These are phyloP conservation scores for Cynodonichthys magdalenae DNA, from an alignment of 2,797 vertebrate genomes.

Conservation along the genomic window DNA sequence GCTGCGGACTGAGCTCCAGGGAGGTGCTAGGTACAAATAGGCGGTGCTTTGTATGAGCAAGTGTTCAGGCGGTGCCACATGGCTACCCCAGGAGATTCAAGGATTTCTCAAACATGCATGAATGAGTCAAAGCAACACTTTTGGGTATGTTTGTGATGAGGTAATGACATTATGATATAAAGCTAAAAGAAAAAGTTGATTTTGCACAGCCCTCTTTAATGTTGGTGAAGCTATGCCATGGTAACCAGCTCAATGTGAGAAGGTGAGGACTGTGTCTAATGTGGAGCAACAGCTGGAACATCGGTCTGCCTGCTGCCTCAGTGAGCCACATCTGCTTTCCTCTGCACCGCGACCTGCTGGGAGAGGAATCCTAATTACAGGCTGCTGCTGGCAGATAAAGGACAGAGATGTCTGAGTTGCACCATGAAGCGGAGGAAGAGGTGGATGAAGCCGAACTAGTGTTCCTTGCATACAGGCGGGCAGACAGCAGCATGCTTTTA, in stretches of 20 bases:
- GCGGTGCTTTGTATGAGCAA: too few relatives aligned
- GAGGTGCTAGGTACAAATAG: too few relatives aligned
- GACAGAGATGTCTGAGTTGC: slow-evolving; percentile 74
- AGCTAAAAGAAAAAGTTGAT: too few relatives aligned
- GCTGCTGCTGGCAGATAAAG: slow-evolving; percentile 74
- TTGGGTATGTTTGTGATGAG: too few relatives aligned
- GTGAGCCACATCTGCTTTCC: slow-evolving; percentile 83
- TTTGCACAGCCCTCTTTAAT: slow-evolving; percentile 12
- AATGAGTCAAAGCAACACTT: too few relatives aligned
- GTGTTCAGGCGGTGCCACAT: too few relatives aligned
- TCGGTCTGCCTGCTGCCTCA: slow-evolving; percentile 69
- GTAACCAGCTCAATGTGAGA: slow-evolving; percentile 61
- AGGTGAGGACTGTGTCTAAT: slow-evolving; percentile 64
- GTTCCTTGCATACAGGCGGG: slow-evolving; percentile 29
- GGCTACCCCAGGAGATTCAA: too few relatives aligned
- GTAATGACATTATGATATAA: too few relatives aligned
- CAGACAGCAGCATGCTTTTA: slow-evolving; percentile 21
- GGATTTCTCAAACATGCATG: too few relatives aligned
- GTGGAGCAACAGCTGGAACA: slow-evolving; percentile 77
- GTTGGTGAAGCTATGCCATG: slow-evolving; percentile 67
- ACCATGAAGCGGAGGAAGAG: slow-evolving; percentile 56
- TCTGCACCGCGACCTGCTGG: slow-evolving; percentile 70
- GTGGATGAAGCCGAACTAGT: slow-evolving; percentile 42
- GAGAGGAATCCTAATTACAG: slow-evolving; percentile 85
- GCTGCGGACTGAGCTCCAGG: too few relatives aligned